Conservation (phyloP, 30 jellyfish, hydroid and myxozoan genomes). For the Morbakka virulenta region DNA sequence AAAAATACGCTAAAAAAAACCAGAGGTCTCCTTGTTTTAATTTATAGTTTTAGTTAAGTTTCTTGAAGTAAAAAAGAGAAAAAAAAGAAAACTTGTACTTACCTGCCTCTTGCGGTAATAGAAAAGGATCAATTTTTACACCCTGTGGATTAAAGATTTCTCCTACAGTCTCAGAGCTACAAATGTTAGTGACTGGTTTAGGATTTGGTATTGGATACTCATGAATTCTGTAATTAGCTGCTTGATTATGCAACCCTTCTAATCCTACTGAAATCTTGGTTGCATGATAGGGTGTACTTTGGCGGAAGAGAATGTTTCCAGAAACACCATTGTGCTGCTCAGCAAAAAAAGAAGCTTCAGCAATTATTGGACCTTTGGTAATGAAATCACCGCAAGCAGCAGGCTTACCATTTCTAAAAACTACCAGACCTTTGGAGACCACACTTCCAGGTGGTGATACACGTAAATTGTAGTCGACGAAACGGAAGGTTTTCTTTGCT, state of each 20-base stretch:
- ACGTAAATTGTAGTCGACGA: slow-evolving; percentile 19
- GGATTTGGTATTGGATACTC: slow-evolving; percentile 72
- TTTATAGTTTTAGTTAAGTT: too few species aligned
- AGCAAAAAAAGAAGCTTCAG: slow-evolving; percentile 46
- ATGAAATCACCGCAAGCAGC: slow-evolving; percentile 67
- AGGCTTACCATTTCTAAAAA: slow-evolving; percentile 29
- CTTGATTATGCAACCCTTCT: slow-evolving; percentile 41
- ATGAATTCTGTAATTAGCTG: slow-evolving; percentile 71
- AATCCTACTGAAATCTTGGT: slow-evolving; percentile 36
- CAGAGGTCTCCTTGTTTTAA: neutral
- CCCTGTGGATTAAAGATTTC: slow-evolving; percentile 82
- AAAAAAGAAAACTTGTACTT: neutral
- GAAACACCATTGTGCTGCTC: slow-evolving; percentile 50
- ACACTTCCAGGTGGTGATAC: slow-evolving; percentile 50
- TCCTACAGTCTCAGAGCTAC: slow-evolving; percentile 69
- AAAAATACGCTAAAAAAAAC: neutral
- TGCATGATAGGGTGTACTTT: slow-evolving; percentile 85
- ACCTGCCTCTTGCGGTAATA: slow-evolving; percentile 46
- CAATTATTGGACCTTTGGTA: slow-evolving; percentile 59
- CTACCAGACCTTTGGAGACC: slow-evolving; percentile 55
- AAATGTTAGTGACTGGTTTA: slow-evolving; percentile 39
- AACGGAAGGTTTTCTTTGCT: slow-evolving; percentile 15
- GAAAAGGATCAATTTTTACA: slow-evolving; percentile 9
- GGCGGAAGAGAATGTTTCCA: slow-evolving; percentile 65
- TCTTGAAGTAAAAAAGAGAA: neutral